Base-by-base conservation (phyloP, 2,888 invertebrate genomes). In the Idaea biselata region DNA sequence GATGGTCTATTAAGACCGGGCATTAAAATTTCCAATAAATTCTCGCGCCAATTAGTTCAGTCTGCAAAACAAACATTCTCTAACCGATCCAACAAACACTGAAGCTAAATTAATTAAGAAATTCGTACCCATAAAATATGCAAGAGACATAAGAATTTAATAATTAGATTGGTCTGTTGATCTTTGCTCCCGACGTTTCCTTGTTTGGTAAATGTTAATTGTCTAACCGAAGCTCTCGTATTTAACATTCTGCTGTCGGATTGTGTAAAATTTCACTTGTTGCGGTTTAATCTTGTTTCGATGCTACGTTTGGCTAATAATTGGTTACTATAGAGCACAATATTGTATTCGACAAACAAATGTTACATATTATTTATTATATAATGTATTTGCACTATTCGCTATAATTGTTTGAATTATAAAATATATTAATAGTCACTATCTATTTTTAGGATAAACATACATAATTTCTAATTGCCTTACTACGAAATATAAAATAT, bases 221-320 rank as follows among this genome's bases (percentile, higher is more conserved):
- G 68, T 66, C 60, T 67, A 67, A 68, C 68, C 64, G 53, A 62
- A 63, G 62, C 61, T 66, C 64, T 68, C 62, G 61, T 69, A 61
- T 63, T 69, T 68, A 63, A 68, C 60, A 64, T 70, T 68, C 64
- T 58, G 8, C 62, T 62, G 61, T 16, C 66, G 59, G 57, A 63
- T 63, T 66, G 59, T 31, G 55, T 60, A 60, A 62, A 68, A 68
- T 70, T 69, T 68, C 66, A 64, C 67, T 65, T 66, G 68, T 64
- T 65, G 68, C 60, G 71, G 71, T 62, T 69, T 68, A 63, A 70
- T 68, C 60, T 63, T 58, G 62, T 66, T 58, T 31, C 32, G 6
- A 44, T 11, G 8, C 11, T 58, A 1, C 32, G 53, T 63, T 60
- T 55, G 16, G 14, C 64, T 60, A 18, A 11, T 16, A 56, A 18